Evolutionary conservation across 1,140 invertebrate species (phyloP), one percentile per base, ranked within the genome.

Genomic region (Nylanderia fulva): DNA sequence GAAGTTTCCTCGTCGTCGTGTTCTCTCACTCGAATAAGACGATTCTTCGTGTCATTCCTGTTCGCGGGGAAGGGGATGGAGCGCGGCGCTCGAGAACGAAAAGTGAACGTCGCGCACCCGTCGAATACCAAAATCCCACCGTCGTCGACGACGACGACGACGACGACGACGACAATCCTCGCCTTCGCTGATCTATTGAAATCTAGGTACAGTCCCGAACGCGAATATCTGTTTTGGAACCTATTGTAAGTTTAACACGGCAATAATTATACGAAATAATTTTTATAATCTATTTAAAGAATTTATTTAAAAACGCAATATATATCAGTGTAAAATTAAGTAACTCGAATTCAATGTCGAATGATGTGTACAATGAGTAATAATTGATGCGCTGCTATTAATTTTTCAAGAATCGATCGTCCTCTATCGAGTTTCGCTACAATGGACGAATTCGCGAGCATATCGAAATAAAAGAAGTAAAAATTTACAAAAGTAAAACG

Each of bases 41-140:
- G 92, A 93, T 92, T 93, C 93, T 92, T 93, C 91, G 89, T 90
- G 92, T 93, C 91, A 91, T 91, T 90, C 89, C 29, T 83, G 71
- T 88, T 83, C 77, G 27, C 52, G 76, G 29, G 79, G 58, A 58
- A 48, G 75, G 15, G 64, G 87, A 8, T 11, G 60, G n/a, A 6
- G n/a, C 36, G 58, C 21, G 69, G 60, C 72, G 64, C 48, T 64
- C 91, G 76, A 45, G 66, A 66, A 90, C 83, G 87, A 94, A 92
- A 94, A 93, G 92, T 91, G 92, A 92, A 90, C 91, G 89, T 87
- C 84, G 90, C 71, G 86, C 90, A 88, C 86, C 68, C 83, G 60
- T 82, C 91, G 93, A 92, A 94, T 94, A 93, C 92, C 82, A 93
- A 94, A 91, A 90, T 68, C 80, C 79, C 58, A 36, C 6, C 84